These are phyloP conservation scores for Acleris cristana DNA, from an alignment of 2,888 invertebrate species.

Conservation along the genomic window DNA sequence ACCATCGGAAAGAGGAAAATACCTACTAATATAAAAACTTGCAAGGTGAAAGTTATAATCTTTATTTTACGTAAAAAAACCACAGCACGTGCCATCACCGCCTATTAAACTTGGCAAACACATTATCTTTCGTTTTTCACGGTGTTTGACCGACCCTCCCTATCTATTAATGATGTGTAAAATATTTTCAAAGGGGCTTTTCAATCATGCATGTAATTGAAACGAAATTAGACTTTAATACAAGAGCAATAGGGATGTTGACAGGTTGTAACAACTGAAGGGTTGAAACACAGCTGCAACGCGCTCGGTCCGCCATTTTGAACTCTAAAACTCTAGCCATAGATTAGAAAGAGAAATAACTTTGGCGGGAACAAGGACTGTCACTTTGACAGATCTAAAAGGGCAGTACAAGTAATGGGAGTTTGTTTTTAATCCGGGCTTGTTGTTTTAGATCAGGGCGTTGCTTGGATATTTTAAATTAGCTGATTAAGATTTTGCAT, in stretches of 20 bases:
- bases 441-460: conserved; percentile 60
- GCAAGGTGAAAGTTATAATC: too few relatives aligned
- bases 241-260: neutral
- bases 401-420: conserved; percentile 65
- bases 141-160: conserved; percentile 63
- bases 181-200: conserved; percentile 56
- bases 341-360: conserved; percentile 5
- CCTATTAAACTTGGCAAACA: conserved; percentile 43
- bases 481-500: conserved; percentile 37
- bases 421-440: conserved; percentile 68
- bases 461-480: conserved; percentile 39
- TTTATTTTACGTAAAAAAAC: conserved; percentile 7
- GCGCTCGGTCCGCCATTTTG: conserved; percentile 19
- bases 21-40: too few relatives aligned
- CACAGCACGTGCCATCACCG: conserved; percentile 35
- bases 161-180: conserved; percentile 72
- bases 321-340: conserved; percentile 23
- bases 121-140: conserved; percentile 74
- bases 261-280: neutral
- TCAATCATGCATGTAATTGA: conserved; percentile 23
- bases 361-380: conserved; percentile 63
- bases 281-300: conserved; percentile 33
- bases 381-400: conserved; percentile 71
- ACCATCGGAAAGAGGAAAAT: too few relatives aligned
- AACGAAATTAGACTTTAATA: conserved; percentile 14